Conservation (phyloP, 2,888 invertebrate genomes). For the Encarsia formosa region DNA sequence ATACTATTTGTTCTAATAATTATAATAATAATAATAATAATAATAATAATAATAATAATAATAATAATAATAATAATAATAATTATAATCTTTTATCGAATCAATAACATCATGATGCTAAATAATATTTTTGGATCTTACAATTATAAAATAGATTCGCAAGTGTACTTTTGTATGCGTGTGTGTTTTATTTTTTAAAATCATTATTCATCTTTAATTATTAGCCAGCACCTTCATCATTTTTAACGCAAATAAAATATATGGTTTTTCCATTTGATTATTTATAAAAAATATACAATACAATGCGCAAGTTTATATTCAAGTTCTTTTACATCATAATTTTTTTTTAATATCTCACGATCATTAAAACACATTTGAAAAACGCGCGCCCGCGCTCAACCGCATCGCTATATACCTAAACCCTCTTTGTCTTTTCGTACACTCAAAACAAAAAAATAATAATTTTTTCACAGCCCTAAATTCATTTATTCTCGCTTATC, state of each 20-base stretch:
- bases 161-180: conserved; percentile 6
- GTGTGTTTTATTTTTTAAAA: conserved; percentile 21
- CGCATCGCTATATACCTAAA: conserved; percentile 20
- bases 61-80: no score
- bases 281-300: conserved; percentile 40
- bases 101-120: conserved; percentile 47
- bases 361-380: conserved; percentile 29
- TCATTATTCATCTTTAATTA: no score
- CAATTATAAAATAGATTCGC: conserved; percentile 31
- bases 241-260: conserved; percentile 38
- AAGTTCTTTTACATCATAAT: conserved; percentile 23
- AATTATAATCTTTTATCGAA: conserved; percentile 46
- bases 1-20: conserved; percentile 42
- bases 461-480: conserved; percentile 49
- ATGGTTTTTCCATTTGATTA: conserved; percentile 34
- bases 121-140: conserved; percentile 51
- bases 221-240: conserved; percentile 47
- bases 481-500: conserved; percentile 31
- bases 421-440: conserved; percentile 2
- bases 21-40: no score
- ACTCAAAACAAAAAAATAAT: no score
- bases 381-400: background rate
- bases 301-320: conserved; percentile 43
- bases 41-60: no score
- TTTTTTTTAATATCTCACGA: conserved; percentile 17